Evolutionary conservation across 1,140 invertebrate species (phyloP).

Genomic region (Charaxes varanes): DNA sequence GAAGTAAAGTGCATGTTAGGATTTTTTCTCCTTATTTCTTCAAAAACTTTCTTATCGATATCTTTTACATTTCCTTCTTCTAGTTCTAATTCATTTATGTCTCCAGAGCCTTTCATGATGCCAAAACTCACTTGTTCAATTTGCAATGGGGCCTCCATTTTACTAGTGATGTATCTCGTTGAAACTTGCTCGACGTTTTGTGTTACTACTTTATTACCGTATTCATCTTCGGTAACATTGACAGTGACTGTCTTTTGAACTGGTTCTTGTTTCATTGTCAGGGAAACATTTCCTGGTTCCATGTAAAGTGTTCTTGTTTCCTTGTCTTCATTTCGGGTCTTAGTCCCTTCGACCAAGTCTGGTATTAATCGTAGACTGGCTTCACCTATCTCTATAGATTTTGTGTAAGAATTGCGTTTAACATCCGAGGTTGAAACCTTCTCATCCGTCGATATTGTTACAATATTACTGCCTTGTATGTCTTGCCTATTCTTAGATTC

Average conservation of each 20-base stretch:
- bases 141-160: conserved; percentile 61
- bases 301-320: conserved; percentile 59
- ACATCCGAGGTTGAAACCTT: conserved; percentile 35
- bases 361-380: conserved; percentile 49
- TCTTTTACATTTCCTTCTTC: conserved; percentile 62
- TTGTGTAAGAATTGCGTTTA: conserved; percentile 52
- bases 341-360: conserved; percentile 62
- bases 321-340: conserved; percentile 42
- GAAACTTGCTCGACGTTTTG: conserved; percentile 68
- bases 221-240: conserved; percentile 68
- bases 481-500: conserved; percentile 41
- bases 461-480: conserved; percentile 45
- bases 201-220: conserved; percentile 69
- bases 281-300: conserved; percentile 57
- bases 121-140: conserved; percentile 68
- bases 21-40: conserved; percentile 64
- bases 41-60: conserved; percentile 59
- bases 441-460: conserved; percentile 63
- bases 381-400: conserved; percentile 71
- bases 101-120: conserved; percentile 50
- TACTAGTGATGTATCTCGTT: conserved; percentile 54
- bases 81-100: conserved; percentile 50
- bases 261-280: conserved; percentile 66
- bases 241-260: conserved; percentile 69
- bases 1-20: conserved; percentile 65